Evolutionary conservation across 2,113 vertebrate species (phyloP).

Genomic region (Dipodomys stephensi): DNA sequence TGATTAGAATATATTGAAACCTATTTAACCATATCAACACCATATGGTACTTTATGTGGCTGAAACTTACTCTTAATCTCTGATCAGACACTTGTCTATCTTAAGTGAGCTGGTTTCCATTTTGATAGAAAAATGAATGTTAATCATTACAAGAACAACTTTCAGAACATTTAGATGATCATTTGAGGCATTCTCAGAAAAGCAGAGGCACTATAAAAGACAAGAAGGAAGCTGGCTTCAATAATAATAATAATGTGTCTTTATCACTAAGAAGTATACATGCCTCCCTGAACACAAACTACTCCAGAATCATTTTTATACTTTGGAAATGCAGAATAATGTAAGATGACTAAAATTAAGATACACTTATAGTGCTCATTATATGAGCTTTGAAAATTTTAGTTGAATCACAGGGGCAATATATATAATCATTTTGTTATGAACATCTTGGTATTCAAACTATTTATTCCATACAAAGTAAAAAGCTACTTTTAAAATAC

Average conservation of each 20-base stretch:
- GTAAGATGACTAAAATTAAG: not conserved
- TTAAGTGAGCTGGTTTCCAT: constrained; percentile 35
- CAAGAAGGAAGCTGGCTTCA: not conserved
- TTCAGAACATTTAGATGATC: not conserved
- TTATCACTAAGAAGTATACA: not conserved
- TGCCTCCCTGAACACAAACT: not conserved
- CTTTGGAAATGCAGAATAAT: not conserved
- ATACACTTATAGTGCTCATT: not conserved
- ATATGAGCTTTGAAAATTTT: not conserved
- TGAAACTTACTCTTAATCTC: constrained; percentile 13
- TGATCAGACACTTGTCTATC: not conserved
- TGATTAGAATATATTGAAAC: not conserved
- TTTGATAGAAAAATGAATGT: constrained; percentile 36
- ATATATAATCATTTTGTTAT: not conserved
- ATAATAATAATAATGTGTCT: not conserved
- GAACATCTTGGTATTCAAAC: not conserved
- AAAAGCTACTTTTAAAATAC: constrained; percentile 28
- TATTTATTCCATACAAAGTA: constrained; percentile 7
- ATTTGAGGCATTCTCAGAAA: constrained; percentile 31
- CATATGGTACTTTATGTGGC: not conserved
- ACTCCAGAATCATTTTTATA: not conserved
- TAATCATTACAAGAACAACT: constrained; percentile 24
- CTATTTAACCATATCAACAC: not conserved
- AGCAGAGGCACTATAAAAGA: not conserved
- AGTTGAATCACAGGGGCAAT: not conserved